These are phyloP conservation scores for Clupea harengus DNA, from an alignment of 2,113 vertebrate species.

Conservation along the genomic window DNA sequence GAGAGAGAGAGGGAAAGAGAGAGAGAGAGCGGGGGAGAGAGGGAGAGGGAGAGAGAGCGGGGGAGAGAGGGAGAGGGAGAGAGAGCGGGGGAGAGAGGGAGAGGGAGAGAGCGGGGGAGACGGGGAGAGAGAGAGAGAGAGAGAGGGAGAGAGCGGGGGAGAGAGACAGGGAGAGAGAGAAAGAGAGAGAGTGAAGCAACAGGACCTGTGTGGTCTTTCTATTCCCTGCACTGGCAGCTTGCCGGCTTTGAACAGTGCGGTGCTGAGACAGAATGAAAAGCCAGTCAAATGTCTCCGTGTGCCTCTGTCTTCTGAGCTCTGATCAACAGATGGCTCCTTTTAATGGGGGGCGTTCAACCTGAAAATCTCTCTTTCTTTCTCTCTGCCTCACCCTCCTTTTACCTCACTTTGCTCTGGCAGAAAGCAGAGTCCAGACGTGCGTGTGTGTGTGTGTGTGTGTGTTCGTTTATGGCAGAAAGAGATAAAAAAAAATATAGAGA, in stretches of 20 bases:
- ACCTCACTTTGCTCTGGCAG: neutral
- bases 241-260: neutral
- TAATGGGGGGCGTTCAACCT: slow-evolving; percentile 59
- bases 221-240: neutral
- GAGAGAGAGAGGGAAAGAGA: neutral
- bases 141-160: slow-evolving; percentile 9
- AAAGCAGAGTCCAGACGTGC: neutral
- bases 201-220: neutral
- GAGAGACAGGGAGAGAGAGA: neutral
- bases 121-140: slow-evolving; percentile 14
- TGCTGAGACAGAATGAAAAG: slow-evolving; percentile 27
- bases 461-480: neutral
- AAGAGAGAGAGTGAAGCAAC: neutral
- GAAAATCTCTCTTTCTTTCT: slow-evolving; percentile 40
- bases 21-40: slow-evolving; percentile 13
- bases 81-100: neutral
- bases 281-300: slow-evolving; percentile 40
- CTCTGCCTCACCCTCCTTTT: neutral
- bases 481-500: too few species aligned
- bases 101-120: neutral
- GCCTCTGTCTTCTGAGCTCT: slow-evolving; percentile 38
- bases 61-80: neutral
- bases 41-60: slow-evolving; percentile 5
- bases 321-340: slow-evolving; percentile 61
- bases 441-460: neutral